Evolutionary conservation across 2,888 invertebrate genomes (phyloP), one percentile per base, ranked within the genome.

Genomic region (Cryptocephalus primarius): DNA sequence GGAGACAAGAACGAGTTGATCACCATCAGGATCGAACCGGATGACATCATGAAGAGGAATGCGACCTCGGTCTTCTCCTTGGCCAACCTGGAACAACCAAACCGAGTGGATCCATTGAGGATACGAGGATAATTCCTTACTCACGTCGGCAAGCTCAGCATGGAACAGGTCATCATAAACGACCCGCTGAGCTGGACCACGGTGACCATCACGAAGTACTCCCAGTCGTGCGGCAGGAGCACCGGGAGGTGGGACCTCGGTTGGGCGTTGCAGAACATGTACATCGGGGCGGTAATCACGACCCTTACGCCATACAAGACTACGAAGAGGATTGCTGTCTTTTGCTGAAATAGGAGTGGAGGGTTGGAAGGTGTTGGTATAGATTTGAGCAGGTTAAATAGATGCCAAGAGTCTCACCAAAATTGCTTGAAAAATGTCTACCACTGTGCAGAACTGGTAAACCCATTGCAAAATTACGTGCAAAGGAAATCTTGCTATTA

Each of bases 241-340:
- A 88, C 83, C 1, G 88, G 86, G 46, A 90, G 68, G 65, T 85
- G 78, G 45, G 74, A 71, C 46, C 92, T 76, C 0, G 91, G 88
- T 58, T 82, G 83, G 2, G 85, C 85, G 70, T 95, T 93, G 66
- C 93, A 92, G 53, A 88, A 70, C 76, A 94, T 77, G 53, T 95
- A 69, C 63, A 88, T 75, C 1, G 94, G 93, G 31, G 33, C 40
- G 32, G 94, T 75, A 47, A 89, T 84, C 0, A 76, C 61, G 1
- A 83, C 62, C 43, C 95, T 77, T n/a, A 80, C 54, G 2, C 82
- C 33, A 44, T 83, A 79, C 32, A 85, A 67, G 0, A 77, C 59
- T 0, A 85, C 74, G 14, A 88, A 74, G 9, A 82, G 61, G 71
- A 80, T 77, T 42, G 82, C 78, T 54, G 79, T 80, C 40, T 71